A percentile compares a stretch with the other conserved stretches of the same genome.
Conservation (phyloP, 2,888 invertebrate genomes). For the Acronicta psi region DNA sequence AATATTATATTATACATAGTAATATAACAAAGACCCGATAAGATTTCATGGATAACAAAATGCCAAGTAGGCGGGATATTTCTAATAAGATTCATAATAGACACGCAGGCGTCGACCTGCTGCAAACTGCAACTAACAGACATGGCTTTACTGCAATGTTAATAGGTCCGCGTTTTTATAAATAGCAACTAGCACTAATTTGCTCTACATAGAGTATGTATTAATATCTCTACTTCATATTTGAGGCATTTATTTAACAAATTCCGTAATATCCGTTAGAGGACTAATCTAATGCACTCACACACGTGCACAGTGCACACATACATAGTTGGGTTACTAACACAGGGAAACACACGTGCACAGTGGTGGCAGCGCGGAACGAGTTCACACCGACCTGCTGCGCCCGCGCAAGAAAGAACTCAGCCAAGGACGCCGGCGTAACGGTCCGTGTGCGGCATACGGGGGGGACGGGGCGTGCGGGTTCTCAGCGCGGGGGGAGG, state of each 20-base stretch:
- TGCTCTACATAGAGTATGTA: constrained; percentile 31
- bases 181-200: constrained; percentile 43
- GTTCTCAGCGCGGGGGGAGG: constrained; percentile 23
- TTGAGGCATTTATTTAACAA: constrained; percentile 79
- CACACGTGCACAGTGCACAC: constrained; percentile 59
- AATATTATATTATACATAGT: no score
- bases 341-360: constrained; percentile 77
- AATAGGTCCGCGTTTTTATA: constrained; percentile 22
- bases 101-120: constrained; percentile 47
- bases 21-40: background rate
- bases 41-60: constrained; percentile 11
- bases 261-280: constrained; percentile 88
- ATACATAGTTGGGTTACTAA: constrained; percentile 60
- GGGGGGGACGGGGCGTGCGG: constrained; percentile 32
- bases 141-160: constrained; percentile 41
- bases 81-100: constrained; percentile 43
- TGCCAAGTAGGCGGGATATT: constrained; percentile 16
- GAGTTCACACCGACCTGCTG: constrained; percentile 85
- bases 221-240: constrained; percentile 63
- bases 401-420: constrained; percentile 86
- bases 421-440: constrained; percentile 88
- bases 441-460: constrained; percentile 74
- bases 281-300: constrained; percentile 81
- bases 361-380: constrained; percentile 79
- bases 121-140: constrained; percentile 6